A percentile compares a stretch with the other conserved stretches of the same genome.
phyloP scores from a whole-genome alignment of 1,140 invertebrate species.

The Piezodorus guildinii region DNA sequence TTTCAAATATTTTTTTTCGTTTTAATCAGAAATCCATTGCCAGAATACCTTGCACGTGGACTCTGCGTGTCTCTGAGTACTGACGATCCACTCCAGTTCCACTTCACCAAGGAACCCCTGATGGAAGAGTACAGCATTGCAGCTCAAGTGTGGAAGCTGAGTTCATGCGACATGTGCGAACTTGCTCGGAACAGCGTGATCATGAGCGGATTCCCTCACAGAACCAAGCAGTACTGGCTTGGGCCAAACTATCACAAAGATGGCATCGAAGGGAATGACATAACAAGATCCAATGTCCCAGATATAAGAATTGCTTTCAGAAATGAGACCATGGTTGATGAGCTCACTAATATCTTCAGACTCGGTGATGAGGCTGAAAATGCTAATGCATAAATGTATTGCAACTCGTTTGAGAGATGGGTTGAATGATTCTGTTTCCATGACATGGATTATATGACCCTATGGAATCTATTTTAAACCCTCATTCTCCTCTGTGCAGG shows the following conservation, averaged over 20 bases:
- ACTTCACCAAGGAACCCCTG: constrained; percentile 98
- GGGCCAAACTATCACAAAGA: constrained; percentile 90
- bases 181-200: constrained; percentile 90
- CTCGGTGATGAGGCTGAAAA: neutral
- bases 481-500: too few species aligned
- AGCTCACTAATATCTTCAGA: constrained; percentile 16
- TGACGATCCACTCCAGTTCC: constrained; percentile 97
- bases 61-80: constrained; percentile 89
- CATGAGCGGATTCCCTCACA: constrained; percentile 94
- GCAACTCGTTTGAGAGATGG: too few species aligned
- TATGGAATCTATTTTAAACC: too few species aligned
- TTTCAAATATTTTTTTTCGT: too few species aligned
- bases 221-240: constrained; percentile 95
- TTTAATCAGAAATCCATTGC: constrained; percentile 67
- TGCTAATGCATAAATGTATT: too few species aligned
- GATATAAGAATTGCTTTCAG: constrained; percentile 91
- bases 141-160: constrained; percentile 96
- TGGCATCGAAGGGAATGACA: constrained; percentile 93
- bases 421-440: too few species aligned
- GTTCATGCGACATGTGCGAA: constrained; percentile 97
- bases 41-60: constrained; percentile 90
- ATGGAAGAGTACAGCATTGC: constrained; percentile 99
- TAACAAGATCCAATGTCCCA: constrained; percentile 92
- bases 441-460: too few species aligned
- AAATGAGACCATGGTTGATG: constrained; percentile 58